Percentiles rank a stretch among this genome's conserved stretches.
phyloP scores from a whole-genome alignment of 2,113 vertebrate genomes.

The Eubucco bourcierii region DNA sequence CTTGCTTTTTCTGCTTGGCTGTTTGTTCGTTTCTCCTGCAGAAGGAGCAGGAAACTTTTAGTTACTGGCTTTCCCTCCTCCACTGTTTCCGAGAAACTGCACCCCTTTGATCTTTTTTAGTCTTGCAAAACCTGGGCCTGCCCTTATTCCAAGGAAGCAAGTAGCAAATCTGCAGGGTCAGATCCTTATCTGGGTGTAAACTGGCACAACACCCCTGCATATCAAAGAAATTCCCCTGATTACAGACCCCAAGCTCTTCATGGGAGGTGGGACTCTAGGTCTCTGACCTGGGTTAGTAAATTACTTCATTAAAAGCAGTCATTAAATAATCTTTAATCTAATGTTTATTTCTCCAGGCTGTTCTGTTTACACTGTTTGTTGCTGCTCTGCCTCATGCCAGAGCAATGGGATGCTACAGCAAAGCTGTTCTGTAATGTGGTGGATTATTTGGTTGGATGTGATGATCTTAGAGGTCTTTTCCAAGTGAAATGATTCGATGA shows the following conservation, averaged over 20 bases:
- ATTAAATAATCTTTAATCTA: constrained; percentile 16
- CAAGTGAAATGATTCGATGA: too few species aligned
- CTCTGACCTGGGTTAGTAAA: neutral
- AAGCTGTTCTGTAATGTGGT: neutral
- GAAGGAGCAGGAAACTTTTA: constrained; percentile 47
- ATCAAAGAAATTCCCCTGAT: neutral
- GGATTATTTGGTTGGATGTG: too few species aligned
- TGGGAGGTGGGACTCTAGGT: neutral
- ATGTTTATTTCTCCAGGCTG: constrained; percentile 44
- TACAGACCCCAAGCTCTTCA: neutral
- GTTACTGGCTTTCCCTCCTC: neutral
- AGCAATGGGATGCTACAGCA: neutral
- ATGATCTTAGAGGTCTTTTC: too few species aligned
- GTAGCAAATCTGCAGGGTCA: neutral
- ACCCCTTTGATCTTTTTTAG: constrained; percentile 39
- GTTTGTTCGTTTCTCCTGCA: constrained; percentile 38
- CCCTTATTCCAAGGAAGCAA: neutral
- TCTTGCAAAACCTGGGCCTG: neutral
- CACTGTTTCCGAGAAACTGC: constrained; percentile 18
- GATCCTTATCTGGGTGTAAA: constrained; percentile 6
- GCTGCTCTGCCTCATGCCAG: neutral
- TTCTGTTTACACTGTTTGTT: neutral
- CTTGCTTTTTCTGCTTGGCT: constrained; percentile 22
- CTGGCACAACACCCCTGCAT: neutral
- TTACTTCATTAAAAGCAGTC: neutral